Evolutionary conservation across 2,797 vertebrate genomes (phyloP), one percentile per base, ranked within the genome.

Genomic region (Neosalanx taihuensis): DNA sequence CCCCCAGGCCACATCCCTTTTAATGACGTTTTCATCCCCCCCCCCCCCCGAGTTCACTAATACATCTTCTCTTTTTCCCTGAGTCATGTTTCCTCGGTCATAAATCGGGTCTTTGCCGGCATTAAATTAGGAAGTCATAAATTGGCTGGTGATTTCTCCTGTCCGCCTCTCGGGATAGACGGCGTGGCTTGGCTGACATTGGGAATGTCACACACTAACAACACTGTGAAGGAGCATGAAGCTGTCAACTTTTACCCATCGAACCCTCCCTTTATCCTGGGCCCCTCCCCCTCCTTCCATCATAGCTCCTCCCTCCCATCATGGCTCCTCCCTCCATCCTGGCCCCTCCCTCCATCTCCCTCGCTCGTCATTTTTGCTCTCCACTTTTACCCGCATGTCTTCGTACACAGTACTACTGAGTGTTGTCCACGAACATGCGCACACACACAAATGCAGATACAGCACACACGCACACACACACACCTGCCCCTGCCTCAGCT

Each of bases 61-160:
- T 61, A n/a, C n/a, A 46, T 33, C 51, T 62, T 46, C 59, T 71
- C 9, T 12, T 29, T 26, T 31, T 58, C 72, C 3, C 58, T 3
- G 64, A 79, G 83, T 87, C 74, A 73, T 85, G 41, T 89, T 78
- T 84, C 75, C 73, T 62, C 72, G 51, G 37, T 74, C 76, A 70
- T 82, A 84, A 85, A 86, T 67, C 72, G 26, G 17, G 72, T 80
- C 37, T 41, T 12, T 74, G 71, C 74, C 81, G 65, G 82, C 83
- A 80, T 82, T 86, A 83, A 87, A 89, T 85, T 87, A 78, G 72
- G 80, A 73, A 72, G 79, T 76, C 75, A 79, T 87, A 85, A 81
- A 88, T 88, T 85, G 76, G 33, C 30, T 30, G 46, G 46, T 49
- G 70, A 81, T 85, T 78, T 80, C 76, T n/a, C 70, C 74, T 53